Conservation (phyloP, 2,888 invertebrate species). For the Cynaeus angustus region DNA sequence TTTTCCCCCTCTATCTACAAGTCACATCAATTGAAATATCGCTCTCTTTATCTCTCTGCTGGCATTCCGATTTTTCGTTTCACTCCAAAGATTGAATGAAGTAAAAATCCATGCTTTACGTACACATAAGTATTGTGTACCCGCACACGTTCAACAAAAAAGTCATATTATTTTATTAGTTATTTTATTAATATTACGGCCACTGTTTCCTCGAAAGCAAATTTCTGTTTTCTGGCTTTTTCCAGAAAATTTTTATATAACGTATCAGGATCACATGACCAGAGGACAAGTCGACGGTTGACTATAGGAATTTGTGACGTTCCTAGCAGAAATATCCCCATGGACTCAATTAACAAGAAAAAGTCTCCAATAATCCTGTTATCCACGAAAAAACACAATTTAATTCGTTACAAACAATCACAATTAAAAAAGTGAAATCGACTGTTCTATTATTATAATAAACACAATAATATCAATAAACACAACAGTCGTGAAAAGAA, state of each 20-base stretch:
- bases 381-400: neutral
- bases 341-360: conserved; percentile 29
- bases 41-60: conserved; percentile 14
- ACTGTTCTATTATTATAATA: conserved; percentile 31
- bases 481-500: conserved; percentile 6
- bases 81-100: conserved; percentile 30
- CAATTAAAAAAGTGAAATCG: conserved; percentile 32
- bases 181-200: conserved; percentile 69
- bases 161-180: conserved; percentile 64
- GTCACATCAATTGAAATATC: conserved; percentile 21
- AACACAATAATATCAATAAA: conserved; percentile 32
- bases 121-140: conserved; percentile 42
- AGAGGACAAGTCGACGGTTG: conserved; percentile 55
- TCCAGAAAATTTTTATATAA: conserved; percentile 77
- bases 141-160: conserved; percentile 32
- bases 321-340: conserved; percentile 49
- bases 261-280: conserved; percentile 73
- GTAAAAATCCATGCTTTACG: conserved; percentile 28
- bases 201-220: conserved; percentile 72
- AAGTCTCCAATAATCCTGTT: neutral
- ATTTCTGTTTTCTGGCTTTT: conserved; percentile 74
- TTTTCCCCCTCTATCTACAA: neutral
- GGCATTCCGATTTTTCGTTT: conserved; percentile 3
- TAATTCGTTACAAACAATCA: neutral
- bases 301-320: conserved; percentile 51